Evolutionary conservation across 2,888 invertebrate genomes (phyloP), one percentile per base, ranked within the genome.

Genomic region (Fragum whitleyi): DNA sequence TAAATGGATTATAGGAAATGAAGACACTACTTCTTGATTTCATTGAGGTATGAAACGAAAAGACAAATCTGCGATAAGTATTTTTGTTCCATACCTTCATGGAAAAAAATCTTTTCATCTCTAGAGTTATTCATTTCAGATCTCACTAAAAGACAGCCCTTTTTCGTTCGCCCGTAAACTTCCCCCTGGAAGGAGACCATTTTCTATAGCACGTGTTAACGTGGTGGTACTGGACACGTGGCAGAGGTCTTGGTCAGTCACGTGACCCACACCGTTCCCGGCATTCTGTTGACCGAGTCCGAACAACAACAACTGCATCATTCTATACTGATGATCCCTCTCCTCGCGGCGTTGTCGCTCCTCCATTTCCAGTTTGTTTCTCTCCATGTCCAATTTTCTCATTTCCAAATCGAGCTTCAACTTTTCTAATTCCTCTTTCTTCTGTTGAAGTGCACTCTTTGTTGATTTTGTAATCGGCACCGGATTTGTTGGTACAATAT

Each of bases 361-460:
- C 42, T 85, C 85, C 81, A 81, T 85, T 69, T 85, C 85, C 5
- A 85, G 65, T 32, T 79, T 81, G 55, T 81, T 82, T 29, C 85
- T 47, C 26, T 85, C 81, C 47, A 85, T 78, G 26, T 85, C 85
- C 28, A 85, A 57, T 57, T 82, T 85, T 32, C 75, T 74, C 59
- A 85, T 72, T 65, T 85, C 85, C 9, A 85, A 61, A 74, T 85
- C 78, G 2, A 85, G 73, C 23, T 75, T 61, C 79, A 85, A 65
- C 26, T 79, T 67, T 62, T 85, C 85, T 6, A 85, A 28, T 32
- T 81, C 85, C 53, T 79, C 74, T 23, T 73, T 74, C 19, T 79
- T 65, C 65, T 32, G 74, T 21, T 39, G 67, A 21, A 39, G 51
- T 9, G 14, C 26, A n/a, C 59, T 67, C 26, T 65, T 65, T 29